Evolutionary conservation across 1,140 invertebrate genomes (phyloP).

Genomic region (Patella vulgata): DNA sequence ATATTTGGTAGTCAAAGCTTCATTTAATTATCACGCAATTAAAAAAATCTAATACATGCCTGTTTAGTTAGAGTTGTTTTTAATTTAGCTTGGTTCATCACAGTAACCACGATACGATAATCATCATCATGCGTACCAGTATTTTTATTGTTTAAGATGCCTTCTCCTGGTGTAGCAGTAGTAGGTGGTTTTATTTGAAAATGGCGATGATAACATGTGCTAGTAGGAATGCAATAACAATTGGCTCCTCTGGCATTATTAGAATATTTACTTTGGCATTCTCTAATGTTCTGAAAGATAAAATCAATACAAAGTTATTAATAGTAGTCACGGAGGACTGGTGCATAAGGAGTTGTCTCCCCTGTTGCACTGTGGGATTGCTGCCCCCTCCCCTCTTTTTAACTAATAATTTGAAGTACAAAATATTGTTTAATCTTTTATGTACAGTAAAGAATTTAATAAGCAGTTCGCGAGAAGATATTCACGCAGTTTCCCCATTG

Average conservation of each 20-base stretch:
- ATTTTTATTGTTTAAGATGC: conserved; percentile 25
- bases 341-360: no score
- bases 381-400: no score
- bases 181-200: conserved; percentile 35
- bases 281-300: conserved; percentile 19
- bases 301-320: not conserved
- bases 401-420: not conserved
- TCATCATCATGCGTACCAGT: conserved; percentile 41
- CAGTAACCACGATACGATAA: conserved; percentile 38
- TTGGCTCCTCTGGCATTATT: conserved; percentile 22
- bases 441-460: not conserved
- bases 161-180: conserved; percentile 12
- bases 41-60: no score
- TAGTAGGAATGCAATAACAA: conserved; percentile 36
- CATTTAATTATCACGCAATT: no score
- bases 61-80: conserved; percentile 27
- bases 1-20: no score
- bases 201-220: conserved; percentile 34
- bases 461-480: not conserved
- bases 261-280: conserved; percentile 28
- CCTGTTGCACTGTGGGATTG: no score
- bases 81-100: conserved; percentile 37
- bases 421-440: not conserved
- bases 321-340: no score
- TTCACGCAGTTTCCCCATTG: not conserved